These are phyloP conservation scores for Amorpha juglandis DNA, from an alignment of 2,888 invertebrate genomes.

Conservation along the genomic window DNA sequence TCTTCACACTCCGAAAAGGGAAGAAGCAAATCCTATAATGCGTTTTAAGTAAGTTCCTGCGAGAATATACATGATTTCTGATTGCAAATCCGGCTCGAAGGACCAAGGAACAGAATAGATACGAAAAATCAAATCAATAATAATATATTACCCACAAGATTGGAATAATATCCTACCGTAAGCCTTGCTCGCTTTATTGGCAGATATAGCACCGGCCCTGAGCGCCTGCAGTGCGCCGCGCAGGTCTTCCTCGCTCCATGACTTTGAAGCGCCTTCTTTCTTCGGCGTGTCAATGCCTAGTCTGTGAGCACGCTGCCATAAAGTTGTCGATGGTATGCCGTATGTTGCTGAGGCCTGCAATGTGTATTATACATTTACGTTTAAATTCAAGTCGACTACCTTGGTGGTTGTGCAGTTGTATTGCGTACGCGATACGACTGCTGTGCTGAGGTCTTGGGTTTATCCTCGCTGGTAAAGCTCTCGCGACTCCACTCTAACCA, in stretches of 20 bases:
- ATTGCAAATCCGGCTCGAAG: not conserved
- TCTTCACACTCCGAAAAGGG: too few species aligned
- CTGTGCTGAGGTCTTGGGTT: too few species aligned
- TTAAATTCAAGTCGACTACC: too few species aligned
- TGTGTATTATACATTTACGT: not conserved
- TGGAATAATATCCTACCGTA: constrained; percentile 81
- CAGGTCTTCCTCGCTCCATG: constrained; percentile 94
- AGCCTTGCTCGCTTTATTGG: constrained; percentile 96
- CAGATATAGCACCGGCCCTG: constrained; percentile 93
- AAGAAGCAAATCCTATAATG: too few species aligned
- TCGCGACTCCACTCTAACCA: too few species aligned
- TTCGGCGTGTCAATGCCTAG: constrained; percentile 96
- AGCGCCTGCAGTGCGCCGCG: constrained; percentile 92
- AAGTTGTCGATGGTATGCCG: constrained; percentile 95
- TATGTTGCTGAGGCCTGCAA: constrained; percentile 90
- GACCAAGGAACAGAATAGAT: not conserved
- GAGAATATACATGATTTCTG: too few species aligned
- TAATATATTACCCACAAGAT: not conserved
- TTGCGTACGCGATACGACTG: too few species aligned
- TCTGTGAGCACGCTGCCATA: constrained; percentile 95
- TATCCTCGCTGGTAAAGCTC: too few species aligned
- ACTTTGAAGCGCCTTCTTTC: constrained; percentile 93
- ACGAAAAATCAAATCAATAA: not conserved
- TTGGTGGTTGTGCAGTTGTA: too few species aligned
- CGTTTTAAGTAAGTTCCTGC: too few species aligned